phyloP scores from a whole-genome alignment of 2,888 invertebrate genomes.

The Pristionchus maxplancki region DNA sequence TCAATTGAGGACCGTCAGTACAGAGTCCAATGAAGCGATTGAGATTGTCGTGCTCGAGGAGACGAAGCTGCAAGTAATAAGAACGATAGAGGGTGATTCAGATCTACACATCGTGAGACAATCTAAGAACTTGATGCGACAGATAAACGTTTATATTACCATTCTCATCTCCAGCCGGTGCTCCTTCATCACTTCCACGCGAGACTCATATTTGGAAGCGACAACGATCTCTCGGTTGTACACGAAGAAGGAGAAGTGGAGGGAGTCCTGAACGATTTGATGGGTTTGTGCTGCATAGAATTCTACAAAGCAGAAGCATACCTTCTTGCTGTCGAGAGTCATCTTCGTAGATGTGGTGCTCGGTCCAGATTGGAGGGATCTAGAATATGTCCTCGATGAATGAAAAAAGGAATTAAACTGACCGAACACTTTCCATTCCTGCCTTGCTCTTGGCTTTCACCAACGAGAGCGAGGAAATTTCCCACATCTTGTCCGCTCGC shows the following conservation, averaged over 20 bases:
- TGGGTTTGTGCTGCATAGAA: too few species aligned
- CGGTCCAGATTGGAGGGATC: slow-evolving; percentile 46
- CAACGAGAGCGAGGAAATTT: slow-evolving; percentile 54
- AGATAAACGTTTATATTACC: slow-evolving; percentile 14
- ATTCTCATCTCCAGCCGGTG: slow-evolving; percentile 51
- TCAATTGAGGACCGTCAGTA: slow-evolving; percentile 66
- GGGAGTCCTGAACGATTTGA: slow-evolving; percentile 39
- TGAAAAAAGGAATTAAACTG: too few species aligned
- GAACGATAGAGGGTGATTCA: neutral
- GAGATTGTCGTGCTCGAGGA: slow-evolving; percentile 67
- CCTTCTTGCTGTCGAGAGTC: slow-evolving; percentile 48
- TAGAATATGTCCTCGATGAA: too few species aligned
- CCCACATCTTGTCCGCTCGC: slow-evolving; percentile 60
- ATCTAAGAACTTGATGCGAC: too few species aligned
- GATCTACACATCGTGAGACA: too few species aligned
- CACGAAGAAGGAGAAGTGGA: slow-evolving; percentile 51
- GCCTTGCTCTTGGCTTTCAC: slow-evolving; percentile 52
- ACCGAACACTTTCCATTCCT: slow-evolving; percentile 51
- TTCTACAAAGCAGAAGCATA: neutral
- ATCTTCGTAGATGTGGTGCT: slow-evolving; percentile 33
- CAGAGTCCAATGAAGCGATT: slow-evolving; percentile 72
- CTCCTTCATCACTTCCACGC: neutral
- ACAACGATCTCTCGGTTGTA: slow-evolving; percentile 52
- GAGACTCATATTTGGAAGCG: slow-evolving; percentile 19
- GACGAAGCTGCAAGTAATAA: slow-evolving; percentile 14